Evolutionary conservation across 1,140 invertebrate genomes (phyloP), one percentile per base, ranked within the genome.

Genomic region (Procambarus virginalis): DNA sequence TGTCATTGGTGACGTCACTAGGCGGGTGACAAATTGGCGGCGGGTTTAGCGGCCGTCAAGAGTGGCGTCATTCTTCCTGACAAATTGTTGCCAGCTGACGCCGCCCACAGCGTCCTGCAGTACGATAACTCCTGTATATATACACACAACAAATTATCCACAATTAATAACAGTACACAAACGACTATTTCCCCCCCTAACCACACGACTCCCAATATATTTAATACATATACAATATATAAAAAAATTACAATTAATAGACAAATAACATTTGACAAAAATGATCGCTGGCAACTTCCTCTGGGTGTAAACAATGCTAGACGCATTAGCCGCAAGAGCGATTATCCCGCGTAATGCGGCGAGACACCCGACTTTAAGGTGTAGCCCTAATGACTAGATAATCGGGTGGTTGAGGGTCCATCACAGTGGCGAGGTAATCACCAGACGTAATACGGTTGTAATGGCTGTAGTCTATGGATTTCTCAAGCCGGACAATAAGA

Each of bases 11-110:
- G 86, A 82, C 86, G 86, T 81, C 78, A 75, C 86, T 68, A 46
- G 64, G 78, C 64, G 79, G 79, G 60, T 88, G 86, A 88, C 86
- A 88, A 88, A 88, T 88, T 88, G 86, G 86, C 86, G 64, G 86
- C 86, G 86, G 86, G 86, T 88, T 88, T 82, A 88, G 86, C 86
- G 78, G 34, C 78, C 79, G 78, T 55, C 79, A 82, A 81, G 82
- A 88, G 86, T 88, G 78, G 79, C 86, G 86, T 82, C 78, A 88
- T 88, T 88, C 48, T 73, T 46, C 58, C 85, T 88, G 86, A 82
- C 86, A 88, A 88, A 88, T 88, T 80, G 79, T 55, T 82, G 78
- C 86, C 86, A 88, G 78, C 86, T 81, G 86, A 81, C 78, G 79
- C n/a, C 64, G 80, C 85, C 45, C 78, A 77, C 84, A 75, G n/a